Evolutionary conservation across 2,113 vertebrate genomes (phyloP), one percentile per base, ranked within the genome.

Genomic region (Glaucidium brasilianum): DNA sequence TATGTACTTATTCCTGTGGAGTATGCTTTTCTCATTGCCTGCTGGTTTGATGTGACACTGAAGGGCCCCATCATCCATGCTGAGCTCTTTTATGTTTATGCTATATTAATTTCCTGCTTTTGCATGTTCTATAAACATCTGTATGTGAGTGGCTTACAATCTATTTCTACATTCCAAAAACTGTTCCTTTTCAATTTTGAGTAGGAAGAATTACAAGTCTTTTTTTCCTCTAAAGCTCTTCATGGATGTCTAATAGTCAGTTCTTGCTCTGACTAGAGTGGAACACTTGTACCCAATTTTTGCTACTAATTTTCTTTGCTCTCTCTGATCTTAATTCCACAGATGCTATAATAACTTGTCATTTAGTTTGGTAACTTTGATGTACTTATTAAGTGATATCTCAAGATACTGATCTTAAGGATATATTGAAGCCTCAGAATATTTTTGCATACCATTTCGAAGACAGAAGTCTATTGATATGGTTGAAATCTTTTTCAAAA

Each of bases 71-170:
- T 95, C 83, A 92, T 81, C 59, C 59, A 15, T 92, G 41, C 91
- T 84, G 83, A 92, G 18, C 30, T 92, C 93, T 89, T 94, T 92
- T 89, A 71, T 92, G 69, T 94, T 94, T 94, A 92, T 84, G 83
- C 80, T 77, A 2, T 95, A 67, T 78, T 95, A 88, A 81, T 95
- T 91, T 92, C 82, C 69, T 82, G 11, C 52, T 93, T 95, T 94
- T 90, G 58, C 74, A 41, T 88, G 77, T 93, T 87, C 50, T 85
- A n/a, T 43, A 90, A 32, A 74, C 87, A 85, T 96, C 84, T 96
- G 93, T 72, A 76, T 85, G 76, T 92, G 81, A 96, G 60, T 68
- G 63, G 64, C 74, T 96, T 90, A 81, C 20, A 82, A 52, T 91
- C 56, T 93, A 68, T 77, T 86, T 91, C 72, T 75, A 5, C 12